A percentile compares a stretch with the other conserved stretches of the same genome.
These are phyloP conservation scores for Agonopterix heracliana DNA, from an alignment of 2,888 invertebrate genomes.

Conservation along the genomic window DNA sequence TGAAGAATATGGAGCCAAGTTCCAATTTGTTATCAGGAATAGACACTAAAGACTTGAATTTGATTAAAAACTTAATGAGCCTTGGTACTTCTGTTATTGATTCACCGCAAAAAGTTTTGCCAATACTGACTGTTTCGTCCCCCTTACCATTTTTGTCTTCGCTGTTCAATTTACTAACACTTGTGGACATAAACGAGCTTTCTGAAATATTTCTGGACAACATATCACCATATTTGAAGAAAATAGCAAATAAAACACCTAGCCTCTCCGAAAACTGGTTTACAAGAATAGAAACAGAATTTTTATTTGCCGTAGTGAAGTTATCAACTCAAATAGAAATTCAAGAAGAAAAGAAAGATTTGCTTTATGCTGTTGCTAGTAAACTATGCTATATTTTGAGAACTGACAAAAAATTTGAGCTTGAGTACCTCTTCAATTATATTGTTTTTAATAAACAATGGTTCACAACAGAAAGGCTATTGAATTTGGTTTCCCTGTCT, in stretches of 20 bases:
- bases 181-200: slow-evolving; percentile 44
- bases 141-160: slow-evolving; percentile 60
- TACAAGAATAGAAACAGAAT: slow-evolving; percentile 77
- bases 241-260: slow-evolving; percentile 43
- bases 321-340: slow-evolving; percentile 47
- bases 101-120: slow-evolving; percentile 50
- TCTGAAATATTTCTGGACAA: slow-evolving; percentile 52
- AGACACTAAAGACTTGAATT: slow-evolving; percentile 43
- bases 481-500: slow-evolving; percentile 71
- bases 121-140: slow-evolving; percentile 48
- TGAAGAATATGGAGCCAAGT: slow-evolving; percentile 47
- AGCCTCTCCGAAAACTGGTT: slow-evolving; percentile 77
- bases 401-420: slow-evolving; percentile 73
- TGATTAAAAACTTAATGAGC: slow-evolving; percentile 49
- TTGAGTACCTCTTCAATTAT: slow-evolving; percentile 74
- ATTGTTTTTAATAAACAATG: slow-evolving; percentile 78
- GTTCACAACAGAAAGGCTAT: slow-evolving; percentile 73
- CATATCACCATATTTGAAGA: slow-evolving; percentile 54
- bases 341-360: slow-evolving; percentile 59
- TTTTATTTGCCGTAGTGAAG: slow-evolving; percentile 71
- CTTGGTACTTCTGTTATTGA: slow-evolving; percentile 49
- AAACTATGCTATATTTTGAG: slow-evolving; percentile 78
- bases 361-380: slow-evolving; percentile 75
- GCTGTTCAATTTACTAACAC: slow-evolving; percentile 46
- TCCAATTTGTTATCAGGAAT: slow-evolving; percentile 63